Evolutionary conservation across 2,113 vertebrate species (phyloP).

Genomic region (Pachypanchax playfairii): DNA sequence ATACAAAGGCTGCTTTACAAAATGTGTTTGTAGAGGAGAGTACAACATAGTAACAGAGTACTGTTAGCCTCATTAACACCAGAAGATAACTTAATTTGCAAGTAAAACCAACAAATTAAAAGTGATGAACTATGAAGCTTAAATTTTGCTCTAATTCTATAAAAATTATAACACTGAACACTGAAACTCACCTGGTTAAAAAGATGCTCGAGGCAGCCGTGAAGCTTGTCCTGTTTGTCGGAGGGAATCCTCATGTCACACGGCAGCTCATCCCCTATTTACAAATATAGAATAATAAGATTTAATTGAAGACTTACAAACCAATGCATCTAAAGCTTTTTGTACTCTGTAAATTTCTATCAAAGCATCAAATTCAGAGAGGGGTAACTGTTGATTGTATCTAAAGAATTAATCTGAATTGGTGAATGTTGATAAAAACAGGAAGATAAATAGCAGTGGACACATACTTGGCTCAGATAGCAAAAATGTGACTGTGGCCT

Average conservation of each 20-base stretch:
- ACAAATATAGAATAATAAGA: conserved; percentile 1
- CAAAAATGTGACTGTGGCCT: conserved; percentile 1
- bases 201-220: conserved; percentile 96
- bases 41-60: too few relatives aligned
- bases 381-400: background rate
- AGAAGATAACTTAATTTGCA: too few relatives aligned
- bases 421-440: conserved; percentile 20
- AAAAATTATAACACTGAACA: background rate
- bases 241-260: conserved; percentile 96
- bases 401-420: background rate
- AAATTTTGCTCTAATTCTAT: background rate
- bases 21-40: too few relatives aligned
- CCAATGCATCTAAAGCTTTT: conserved; percentile 7
- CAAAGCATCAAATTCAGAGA: conserved; percentile 2
- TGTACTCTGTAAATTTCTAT: conserved; percentile 6
- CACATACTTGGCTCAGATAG: conserved; percentile 20
- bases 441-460: conserved; percentile 24
- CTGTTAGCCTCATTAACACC: too few relatives aligned
- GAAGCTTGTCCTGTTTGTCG: conserved; percentile 98
- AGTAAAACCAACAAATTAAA: too few relatives aligned
- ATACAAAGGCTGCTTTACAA: too few relatives aligned
- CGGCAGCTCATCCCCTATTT: conserved; percentile 93
- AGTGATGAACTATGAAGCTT: too few relatives aligned
- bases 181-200: conserved; percentile 89
- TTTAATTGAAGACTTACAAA: background rate